These are phyloP conservation scores for Tauraco hartlaubi DNA, from an alignment of 2,797 vertebrate genomes.

Conservation along the genomic window DNA sequence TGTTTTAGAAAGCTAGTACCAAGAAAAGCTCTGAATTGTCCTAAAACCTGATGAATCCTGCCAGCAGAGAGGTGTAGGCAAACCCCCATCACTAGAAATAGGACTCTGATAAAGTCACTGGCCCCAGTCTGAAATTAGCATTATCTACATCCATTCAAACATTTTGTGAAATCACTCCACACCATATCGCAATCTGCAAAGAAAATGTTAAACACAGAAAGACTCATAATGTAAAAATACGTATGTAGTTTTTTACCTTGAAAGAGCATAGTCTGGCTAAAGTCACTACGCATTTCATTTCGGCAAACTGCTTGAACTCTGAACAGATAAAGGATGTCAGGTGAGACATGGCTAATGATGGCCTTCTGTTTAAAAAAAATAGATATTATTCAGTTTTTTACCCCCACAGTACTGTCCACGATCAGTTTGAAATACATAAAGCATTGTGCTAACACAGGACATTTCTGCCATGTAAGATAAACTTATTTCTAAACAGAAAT, in stretches of 20 bases:
- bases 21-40: not conserved
- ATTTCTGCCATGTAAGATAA: slow-evolving; percentile 22
- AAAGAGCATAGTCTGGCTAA: slow-evolving; percentile 98
- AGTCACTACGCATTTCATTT: slow-evolving; percentile 97
- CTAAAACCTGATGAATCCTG: not conserved
- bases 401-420: slow-evolving; percentile 69
- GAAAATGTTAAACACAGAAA: slow-evolving; percentile 23
- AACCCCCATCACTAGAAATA: not conserved
- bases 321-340: slow-evolving; percentile 96
- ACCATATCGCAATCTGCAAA: not conserved
- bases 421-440: slow-evolving; percentile 69
- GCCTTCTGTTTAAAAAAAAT: slow-evolving; percentile 88
- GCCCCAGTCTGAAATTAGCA: not conserved
- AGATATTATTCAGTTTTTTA: slow-evolving; percentile 80
- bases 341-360: slow-evolving; percentile 92
- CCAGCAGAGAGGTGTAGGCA: not conserved
- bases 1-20: not conserved
- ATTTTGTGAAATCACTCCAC: not conserved
- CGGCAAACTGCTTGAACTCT: slow-evolving; percentile 94
- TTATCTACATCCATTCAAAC: not conserved
- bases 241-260: slow-evolving; percentile 85
- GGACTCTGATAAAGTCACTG: not conserved
- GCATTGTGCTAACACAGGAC: slow-evolving; percentile 57
- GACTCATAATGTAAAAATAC: not conserved
- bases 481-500: not conserved